A percentile compares a stretch with the other conserved stretches of the same genome.
These are phyloP conservation scores for Poecilia latipinna DNA, from an alignment of 2,113 vertebrate genomes.

Conservation along the genomic window DNA sequence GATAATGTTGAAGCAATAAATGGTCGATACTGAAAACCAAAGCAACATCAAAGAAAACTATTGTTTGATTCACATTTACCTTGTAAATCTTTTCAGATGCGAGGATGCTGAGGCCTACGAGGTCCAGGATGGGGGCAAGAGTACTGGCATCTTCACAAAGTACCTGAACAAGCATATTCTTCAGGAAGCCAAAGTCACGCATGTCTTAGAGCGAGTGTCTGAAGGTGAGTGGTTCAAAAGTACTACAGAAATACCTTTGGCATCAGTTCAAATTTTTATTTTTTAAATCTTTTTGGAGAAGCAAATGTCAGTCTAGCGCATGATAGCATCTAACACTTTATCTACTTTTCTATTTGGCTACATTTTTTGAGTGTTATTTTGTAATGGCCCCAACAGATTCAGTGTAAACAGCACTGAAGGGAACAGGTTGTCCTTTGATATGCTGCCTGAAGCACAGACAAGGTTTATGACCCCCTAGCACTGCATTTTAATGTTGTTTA, in stretches of 20 bases:
- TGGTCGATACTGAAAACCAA: not conserved
- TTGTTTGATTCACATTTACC: not conserved
- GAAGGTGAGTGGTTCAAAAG: conserved; percentile 78
- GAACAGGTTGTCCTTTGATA: conserved; percentile 18
- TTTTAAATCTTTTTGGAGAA: not conserved
- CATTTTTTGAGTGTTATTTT: not conserved
- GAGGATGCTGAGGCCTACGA: conserved; percentile 90
- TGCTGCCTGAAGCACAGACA: conserved; percentile 13
- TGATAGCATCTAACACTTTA: not conserved
- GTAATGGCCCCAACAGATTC: conserved; percentile 2
- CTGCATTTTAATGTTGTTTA: conserved; percentile 47
- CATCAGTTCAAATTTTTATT: not conserved
- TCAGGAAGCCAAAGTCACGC: conserved; percentile 83
- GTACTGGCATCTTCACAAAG: conserved; percentile 90
- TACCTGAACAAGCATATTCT: conserved; percentile 89
- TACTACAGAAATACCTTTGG: not conserved
- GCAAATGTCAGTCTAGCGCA: not conserved
- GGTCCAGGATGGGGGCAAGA: conserved; percentile 86
- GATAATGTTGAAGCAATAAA: not conserved
- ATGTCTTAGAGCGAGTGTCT: conserved; percentile 86
- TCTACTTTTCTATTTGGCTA: not conserved
- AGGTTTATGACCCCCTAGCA: conserved; percentile 19
- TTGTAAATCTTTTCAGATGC: conserved; percentile 71
- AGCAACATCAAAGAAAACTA: not conserved
- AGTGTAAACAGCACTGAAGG: conserved; percentile 15